Base-by-base conservation (phyloP, 2,797 vertebrate species). In the Malacoctenus gilli region DNA sequence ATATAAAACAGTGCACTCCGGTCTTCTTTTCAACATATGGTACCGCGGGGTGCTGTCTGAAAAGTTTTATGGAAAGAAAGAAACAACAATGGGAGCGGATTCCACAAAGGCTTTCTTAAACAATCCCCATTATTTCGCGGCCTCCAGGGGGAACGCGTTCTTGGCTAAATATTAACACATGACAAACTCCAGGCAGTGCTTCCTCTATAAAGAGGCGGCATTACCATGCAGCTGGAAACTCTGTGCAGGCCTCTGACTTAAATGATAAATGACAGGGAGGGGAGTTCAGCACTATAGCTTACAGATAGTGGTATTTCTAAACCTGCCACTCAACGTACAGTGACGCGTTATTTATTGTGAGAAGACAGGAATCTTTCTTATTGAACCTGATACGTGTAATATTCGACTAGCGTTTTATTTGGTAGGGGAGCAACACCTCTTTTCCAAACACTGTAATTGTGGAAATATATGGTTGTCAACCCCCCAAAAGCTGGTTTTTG, bases 91-190 rank as follows among this genome's bases (percentile, higher is more conserved):
- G 8, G 21, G 53, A 56, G 30, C 53, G 34, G 60, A 82, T 72
- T 80, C 59, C 39, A 66, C 55, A 25, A 42, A 43, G 40, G 22
- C 56, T 78, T 80, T 67, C 53, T 54, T 41, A 55, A 68, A 66
- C 20, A 59, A 48, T 59, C 13, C 19, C 39, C 35, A 61, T 80
- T 84, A 76, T 68, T 55, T 31, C 44, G 37, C n/a, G 52, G 30
- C 49, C 61, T 49, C 41, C 41, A 23, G 19, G 54, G 57, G 53
- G 31, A 36, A 73, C 38, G 14, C 9, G 6, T 65, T 69, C 46
- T 61, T 63, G 59, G 67, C 62, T 85, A 80, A 84, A 82, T 70
- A 79, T 77, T 62, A 84, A 77, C 82, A 86, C 62, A 83, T 84
- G 83, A 64, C 25, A 73, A 68, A 79, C 52, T 65, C 48, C 47